Percentiles rank a stretch among this genome's conserved stretches.
These are phyloP conservation scores for Cassiopea xamachana DNA, from an alignment of 30 jellyfish, hydroid and myxozoan genomes.

Conservation along the genomic window DNA sequence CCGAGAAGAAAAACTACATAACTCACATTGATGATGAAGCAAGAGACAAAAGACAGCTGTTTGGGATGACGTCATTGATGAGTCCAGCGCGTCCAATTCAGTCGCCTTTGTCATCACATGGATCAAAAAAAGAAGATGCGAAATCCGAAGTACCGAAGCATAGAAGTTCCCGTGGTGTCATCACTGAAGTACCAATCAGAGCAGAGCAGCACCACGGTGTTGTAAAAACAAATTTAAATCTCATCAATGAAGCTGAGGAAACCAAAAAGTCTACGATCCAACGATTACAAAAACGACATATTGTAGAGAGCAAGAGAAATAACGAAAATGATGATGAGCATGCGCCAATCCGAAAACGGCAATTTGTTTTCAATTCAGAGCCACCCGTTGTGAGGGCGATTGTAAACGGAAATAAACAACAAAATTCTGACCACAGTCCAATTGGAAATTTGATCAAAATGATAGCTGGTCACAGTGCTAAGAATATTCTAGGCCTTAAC, in stretches of 20 bases:
- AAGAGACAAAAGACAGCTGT: conserved; percentile 42
- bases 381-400: conserved; percentile 89
- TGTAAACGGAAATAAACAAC: conserved; percentile 71
- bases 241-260: conserved; percentile 36
- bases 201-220: conserved; percentile 95
- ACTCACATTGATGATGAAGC: conserved; percentile 21
- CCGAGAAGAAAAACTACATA: conserved; percentile 60
- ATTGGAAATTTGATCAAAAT: conserved; percentile 82
- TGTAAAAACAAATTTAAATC: conserved; percentile 26
- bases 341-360: conserved; percentile 68
- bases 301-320: not conserved
- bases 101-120: conserved; percentile 27
- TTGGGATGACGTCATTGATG: conserved; percentile 72
- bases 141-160: conserved; percentile 77
- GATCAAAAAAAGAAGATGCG: conserved; percentile 29
- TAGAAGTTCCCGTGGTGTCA: conserved; percentile 28
- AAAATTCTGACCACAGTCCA: conserved; percentile 69
- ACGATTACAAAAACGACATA: conserved; percentile 57
- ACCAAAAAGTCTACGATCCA: conserved; percentile 64
- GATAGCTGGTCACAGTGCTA: conserved; percentile 92
- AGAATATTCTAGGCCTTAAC: conserved; percentile 89
- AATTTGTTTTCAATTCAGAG: conserved; percentile 71
- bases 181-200: conserved; percentile 76
- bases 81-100: conserved; percentile 70
- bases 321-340: conserved; percentile 29